Percentiles rank a stretch among this genome's conserved stretches.
These are phyloP conservation scores for Petrocephalus microphthalmus DNA, from an alignment of 2,113 vertebrate genomes.

Conservation along the genomic window DNA sequence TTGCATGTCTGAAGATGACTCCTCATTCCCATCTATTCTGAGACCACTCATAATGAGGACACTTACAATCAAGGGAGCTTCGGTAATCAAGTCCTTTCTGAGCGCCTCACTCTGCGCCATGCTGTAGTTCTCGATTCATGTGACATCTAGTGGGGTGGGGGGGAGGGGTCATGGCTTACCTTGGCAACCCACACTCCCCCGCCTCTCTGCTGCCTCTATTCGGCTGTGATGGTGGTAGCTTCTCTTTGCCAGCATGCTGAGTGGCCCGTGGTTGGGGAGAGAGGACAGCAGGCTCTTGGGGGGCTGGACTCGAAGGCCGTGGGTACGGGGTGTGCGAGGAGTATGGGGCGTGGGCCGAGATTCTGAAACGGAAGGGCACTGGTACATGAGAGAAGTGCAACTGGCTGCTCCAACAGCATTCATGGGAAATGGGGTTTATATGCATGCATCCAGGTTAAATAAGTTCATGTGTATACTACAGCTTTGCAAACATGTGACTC, in stretches of 20 bases:
- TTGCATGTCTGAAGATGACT: neutral
- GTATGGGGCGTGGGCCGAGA: conserved; percentile 76
- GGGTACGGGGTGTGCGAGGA: conserved; percentile 74
- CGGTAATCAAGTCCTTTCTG: neutral
- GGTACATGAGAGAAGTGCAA: neutral
- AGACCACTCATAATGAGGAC: neutral
- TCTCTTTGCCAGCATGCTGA: conserved; percentile 92
- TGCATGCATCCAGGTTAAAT: neutral
- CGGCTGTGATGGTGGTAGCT: conserved; percentile 92
- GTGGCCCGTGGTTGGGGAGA: conserved; percentile 73
- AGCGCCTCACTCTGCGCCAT: neutral
- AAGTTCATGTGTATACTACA: neutral
- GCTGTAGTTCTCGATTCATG: neutral
- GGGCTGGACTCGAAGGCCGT: conserved; percentile 78
- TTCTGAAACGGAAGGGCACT: conserved; percentile 58
- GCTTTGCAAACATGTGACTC: neutral
- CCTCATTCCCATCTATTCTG: neutral
- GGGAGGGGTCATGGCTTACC: neutral
- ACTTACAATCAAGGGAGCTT: conserved; percentile 1
- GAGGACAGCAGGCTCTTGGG: conserved; percentile 80
- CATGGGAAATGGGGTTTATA: neutral
- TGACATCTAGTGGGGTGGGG: neutral
- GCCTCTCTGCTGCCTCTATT: conserved; percentile 69
- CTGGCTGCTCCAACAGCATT: neutral
- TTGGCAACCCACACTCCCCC: neutral